phyloP scores from a whole-genome alignment of 2,113 vertebrate species.

The Otolemur garnettii region DNA sequence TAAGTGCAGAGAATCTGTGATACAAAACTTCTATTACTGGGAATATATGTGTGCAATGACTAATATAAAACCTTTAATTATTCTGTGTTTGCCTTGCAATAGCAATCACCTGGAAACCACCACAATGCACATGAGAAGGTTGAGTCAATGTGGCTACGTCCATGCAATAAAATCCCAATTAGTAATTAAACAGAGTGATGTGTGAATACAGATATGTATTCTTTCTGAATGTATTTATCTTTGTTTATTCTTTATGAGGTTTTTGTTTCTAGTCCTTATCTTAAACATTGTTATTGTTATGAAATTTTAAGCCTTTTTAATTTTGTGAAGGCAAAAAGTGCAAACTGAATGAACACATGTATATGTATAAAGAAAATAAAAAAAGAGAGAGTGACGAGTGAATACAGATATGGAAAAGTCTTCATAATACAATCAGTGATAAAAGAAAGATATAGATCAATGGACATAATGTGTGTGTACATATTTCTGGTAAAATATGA shows the following conservation, averaged over 20 bases:
- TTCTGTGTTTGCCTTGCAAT: background rate
- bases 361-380: no score
- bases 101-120: background rate
- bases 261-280: no score
- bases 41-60: background rate
- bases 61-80: background rate
- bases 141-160: background rate
- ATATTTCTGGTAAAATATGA: background rate
- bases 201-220: background rate
- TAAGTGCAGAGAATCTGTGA: background rate
- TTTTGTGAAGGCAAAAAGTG: no score
- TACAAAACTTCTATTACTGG: background rate
- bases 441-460: background rate
- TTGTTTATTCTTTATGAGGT: no score
- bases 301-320: no score
- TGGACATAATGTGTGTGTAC: background rate
- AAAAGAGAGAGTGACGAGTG: background rate
- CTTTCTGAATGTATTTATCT: no score
- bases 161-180: slow-evolving; percentile 20
- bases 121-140: background rate
- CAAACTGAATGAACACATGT: no score
- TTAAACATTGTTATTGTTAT: no score
- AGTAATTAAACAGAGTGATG: background rate
- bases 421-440: background rate
- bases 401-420: background rate